Evolutionary conservation across 2,797 vertebrate genomes (phyloP).

Genomic region (Apodemus agrarius): DNA sequence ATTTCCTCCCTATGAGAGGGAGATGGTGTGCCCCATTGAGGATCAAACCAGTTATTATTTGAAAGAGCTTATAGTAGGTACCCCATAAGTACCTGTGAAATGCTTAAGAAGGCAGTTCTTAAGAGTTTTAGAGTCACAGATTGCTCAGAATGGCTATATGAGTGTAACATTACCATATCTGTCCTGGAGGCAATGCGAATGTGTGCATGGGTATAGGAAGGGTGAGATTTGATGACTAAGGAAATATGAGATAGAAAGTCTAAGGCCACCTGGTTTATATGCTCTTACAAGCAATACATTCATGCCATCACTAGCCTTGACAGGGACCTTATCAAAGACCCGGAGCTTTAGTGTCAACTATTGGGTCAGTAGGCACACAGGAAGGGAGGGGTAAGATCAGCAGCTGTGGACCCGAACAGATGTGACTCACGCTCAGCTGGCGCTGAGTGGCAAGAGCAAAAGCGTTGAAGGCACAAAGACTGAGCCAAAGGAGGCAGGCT

Average conservation of each 20-base stretch:
- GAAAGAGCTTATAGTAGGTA: neutral
- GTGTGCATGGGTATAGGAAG: accelerated
- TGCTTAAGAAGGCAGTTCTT: neutral
- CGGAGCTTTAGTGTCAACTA: neutral
- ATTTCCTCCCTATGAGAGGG: neutral
- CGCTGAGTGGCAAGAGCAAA: neutral
- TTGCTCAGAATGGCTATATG: neutral
- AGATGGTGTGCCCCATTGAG: neutral
- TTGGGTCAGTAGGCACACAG: neutral
- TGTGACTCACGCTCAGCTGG: neutral
- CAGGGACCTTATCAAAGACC: neutral
- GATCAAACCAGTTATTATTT: constrained; percentile 2
- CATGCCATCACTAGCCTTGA: neutral
- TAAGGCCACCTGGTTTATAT: neutral
- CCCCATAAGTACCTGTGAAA: neutral
- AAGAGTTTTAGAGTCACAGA: neutral
- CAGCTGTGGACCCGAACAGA: neutral
- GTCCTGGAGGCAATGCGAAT: neutral
- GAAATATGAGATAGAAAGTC: neutral
- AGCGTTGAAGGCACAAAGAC: neutral
- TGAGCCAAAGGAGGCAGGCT: neutral
- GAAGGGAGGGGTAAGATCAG: neutral
- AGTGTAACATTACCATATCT: neutral
- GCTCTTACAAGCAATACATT: neutral
- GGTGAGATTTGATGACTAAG: neutral